phyloP scores from a whole-genome alignment of 2,888 invertebrate genomes.

The Calameuta pallipes region DNA sequence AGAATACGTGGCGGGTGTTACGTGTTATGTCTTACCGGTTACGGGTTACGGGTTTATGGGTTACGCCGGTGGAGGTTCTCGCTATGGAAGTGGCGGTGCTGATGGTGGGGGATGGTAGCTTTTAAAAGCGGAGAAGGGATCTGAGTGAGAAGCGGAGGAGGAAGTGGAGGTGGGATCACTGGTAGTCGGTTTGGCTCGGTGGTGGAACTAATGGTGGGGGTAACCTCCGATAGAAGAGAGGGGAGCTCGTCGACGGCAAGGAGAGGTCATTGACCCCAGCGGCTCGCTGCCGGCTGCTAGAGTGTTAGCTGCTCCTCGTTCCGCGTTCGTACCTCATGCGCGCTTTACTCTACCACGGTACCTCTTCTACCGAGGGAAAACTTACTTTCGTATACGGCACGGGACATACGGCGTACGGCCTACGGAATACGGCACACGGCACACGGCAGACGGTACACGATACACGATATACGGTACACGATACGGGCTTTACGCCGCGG shows the following conservation, averaged over 20 bases:
- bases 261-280: constrained; percentile 65
- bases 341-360: constrained; percentile 34
- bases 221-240: constrained; percentile 29
- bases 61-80: constrained; percentile 10
- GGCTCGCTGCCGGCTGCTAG: constrained; percentile 65
- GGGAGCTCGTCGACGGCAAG: constrained; percentile 59
- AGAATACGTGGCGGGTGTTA: constrained; percentile 8
- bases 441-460: neutral
- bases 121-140: constrained; percentile 22
- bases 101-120: constrained; percentile 17
- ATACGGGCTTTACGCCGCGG: neutral
- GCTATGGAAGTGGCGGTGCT: constrained; percentile 19
- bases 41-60: constrained; percentile 2
- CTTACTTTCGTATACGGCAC: constrained; percentile 12
- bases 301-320: constrained; percentile 55
- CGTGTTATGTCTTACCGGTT: neutral
- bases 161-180: constrained; percentile 21
- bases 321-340: constrained; percentile 58
- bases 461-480: neutral
- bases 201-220: constrained; percentile 18
- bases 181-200: constrained; percentile 14
- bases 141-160: constrained; percentile 14
- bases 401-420: constrained; percentile 3
- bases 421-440: neutral
- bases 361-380: constrained; percentile 9